Evolutionary conservation across 2,888 invertebrate genomes (phyloP).

Genomic region (Lottia gigantea): DNA sequence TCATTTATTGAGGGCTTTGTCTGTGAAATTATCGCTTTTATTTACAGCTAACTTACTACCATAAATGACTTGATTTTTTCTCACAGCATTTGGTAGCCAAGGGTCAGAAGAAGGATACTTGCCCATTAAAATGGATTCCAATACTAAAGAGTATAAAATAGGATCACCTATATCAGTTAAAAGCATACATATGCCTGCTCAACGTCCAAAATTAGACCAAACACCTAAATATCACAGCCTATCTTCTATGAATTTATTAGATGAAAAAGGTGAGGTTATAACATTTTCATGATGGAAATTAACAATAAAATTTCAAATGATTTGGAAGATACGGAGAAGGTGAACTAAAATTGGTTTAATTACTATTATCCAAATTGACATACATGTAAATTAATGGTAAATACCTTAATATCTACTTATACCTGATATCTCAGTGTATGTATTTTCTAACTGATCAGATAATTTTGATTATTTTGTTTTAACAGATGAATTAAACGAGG

Average conservation of each 20-base stretch:
- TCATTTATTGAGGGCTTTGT: too few species aligned
- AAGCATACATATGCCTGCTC: conserved; percentile 15
- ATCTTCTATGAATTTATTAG: conserved; percentile 29
- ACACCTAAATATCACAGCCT: conserved; percentile 32
- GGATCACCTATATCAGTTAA: conserved; percentile 57
- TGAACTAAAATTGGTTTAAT: too few species aligned
- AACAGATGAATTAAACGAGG: conserved; percentile 21
- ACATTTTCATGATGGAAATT: background rate
- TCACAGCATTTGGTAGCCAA: conserved; percentile 10
- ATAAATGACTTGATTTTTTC: too few species aligned
- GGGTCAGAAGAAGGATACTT: conserved; percentile 51
- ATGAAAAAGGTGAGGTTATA: conserved; percentile 32
- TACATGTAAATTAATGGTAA: too few species aligned
- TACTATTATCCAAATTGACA: too few species aligned
- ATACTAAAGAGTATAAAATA: conserved; percentile 60
- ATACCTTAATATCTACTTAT: too few species aligned
- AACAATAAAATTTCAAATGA: background rate
- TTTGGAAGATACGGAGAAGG: too few species aligned
- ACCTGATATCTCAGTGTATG: too few species aligned
- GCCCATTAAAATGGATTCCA: conserved; percentile 59
- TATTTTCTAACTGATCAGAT: background rate
- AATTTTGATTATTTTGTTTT: background rate
- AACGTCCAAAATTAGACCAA: background rate
- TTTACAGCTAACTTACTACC: too few species aligned
- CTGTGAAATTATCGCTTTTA: too few species aligned